These are phyloP conservation scores for Parnassius glacialis DNA, from an alignment of 2,888 invertebrate genomes.

Conservation along the genomic window DNA sequence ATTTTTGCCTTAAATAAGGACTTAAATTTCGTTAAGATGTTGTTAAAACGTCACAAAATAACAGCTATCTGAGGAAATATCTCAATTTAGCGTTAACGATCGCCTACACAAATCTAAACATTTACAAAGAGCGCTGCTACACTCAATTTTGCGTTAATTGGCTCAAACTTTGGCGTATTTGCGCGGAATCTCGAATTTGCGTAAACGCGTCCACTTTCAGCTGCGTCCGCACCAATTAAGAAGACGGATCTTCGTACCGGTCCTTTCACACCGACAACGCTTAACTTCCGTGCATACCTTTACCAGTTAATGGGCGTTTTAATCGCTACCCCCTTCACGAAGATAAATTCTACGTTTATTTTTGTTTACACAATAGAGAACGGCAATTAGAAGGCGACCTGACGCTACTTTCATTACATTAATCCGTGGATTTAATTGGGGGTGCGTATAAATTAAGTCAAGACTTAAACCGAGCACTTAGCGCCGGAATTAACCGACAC, in stretches of 20 bases:
- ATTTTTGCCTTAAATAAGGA: too few species aligned
- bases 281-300: constrained; percentile 23
- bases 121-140: constrained; percentile 10
- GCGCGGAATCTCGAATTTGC: constrained; percentile 10
- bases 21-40: too few species aligned
- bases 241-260: constrained; percentile 16
- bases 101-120: constrained; percentile 15
- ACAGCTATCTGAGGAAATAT: constrained; percentile 3
- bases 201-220: constrained; percentile 10
- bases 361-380: constrained; percentile 68
- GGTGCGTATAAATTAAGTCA: constrained; percentile 70
- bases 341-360: constrained; percentile 42
- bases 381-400: constrained; percentile 63
- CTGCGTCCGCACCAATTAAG: constrained; percentile 18
- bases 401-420: constrained; percentile 59
- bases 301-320: constrained; percentile 27
- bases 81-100: constrained; percentile 16
- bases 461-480: constrained; percentile 69
- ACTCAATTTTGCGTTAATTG: constrained; percentile 17
- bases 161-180: constrained; percentile 8
- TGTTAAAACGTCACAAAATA: constrained; percentile 1
- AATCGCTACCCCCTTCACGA: constrained; percentile 25
- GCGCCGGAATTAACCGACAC: constrained; percentile 66
- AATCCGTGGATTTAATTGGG: constrained; percentile 68
- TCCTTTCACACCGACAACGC: constrained; percentile 22